A percentile compares a stretch with the other conserved stretches of the same genome.
Conservation (phyloP, 2,888 invertebrate genomes). For the Stenodera caucasica region DNA sequence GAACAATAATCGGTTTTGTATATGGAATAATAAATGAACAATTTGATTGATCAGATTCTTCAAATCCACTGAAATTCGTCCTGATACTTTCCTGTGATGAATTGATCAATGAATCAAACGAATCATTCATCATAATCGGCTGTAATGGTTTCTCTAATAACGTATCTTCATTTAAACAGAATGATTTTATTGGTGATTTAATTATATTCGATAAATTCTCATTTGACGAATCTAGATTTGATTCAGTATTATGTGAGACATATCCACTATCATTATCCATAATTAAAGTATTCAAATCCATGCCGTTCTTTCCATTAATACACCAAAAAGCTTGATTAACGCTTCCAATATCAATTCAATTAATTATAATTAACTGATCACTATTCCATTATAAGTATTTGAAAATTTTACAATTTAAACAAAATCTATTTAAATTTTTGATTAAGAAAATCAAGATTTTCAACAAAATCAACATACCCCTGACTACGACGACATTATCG, state of each 20-base stretch:
- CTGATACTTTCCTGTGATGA: conserved; percentile 33
- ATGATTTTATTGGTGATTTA: conserved; percentile 30
- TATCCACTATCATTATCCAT: conserved; percentile 54
- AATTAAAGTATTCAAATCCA: conserved; percentile 15
- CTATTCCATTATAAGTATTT: not conserved
- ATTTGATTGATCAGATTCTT: conserved; percentile 32
- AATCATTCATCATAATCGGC: conserved; percentile 30
- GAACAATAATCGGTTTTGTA: conserved; percentile 23
- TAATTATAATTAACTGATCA: not conserved
- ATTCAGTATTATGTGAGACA: conserved; percentile 50
- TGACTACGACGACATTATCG: not conserved
- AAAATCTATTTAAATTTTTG: not conserved
- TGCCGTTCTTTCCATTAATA: not conserved
- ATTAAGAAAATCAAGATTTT: not conserved
- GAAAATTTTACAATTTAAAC: not conserved
- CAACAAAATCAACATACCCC: not conserved
- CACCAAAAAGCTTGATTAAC: not conserved
- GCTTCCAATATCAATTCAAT: not conserved
- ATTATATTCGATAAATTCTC: conserved; percentile 25
- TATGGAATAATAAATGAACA: conserved; percentile 34
- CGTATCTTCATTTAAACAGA: conserved; percentile 51
- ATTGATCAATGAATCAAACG: conserved; percentile 35
- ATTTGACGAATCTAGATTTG: conserved; percentile 41
- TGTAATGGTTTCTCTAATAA: conserved; percentile 42
- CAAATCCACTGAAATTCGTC: conserved; percentile 37